These are phyloP conservation scores for Syrphus vitripennis DNA, from an alignment of 2,888 invertebrate genomes.

Conservation along the genomic window DNA sequence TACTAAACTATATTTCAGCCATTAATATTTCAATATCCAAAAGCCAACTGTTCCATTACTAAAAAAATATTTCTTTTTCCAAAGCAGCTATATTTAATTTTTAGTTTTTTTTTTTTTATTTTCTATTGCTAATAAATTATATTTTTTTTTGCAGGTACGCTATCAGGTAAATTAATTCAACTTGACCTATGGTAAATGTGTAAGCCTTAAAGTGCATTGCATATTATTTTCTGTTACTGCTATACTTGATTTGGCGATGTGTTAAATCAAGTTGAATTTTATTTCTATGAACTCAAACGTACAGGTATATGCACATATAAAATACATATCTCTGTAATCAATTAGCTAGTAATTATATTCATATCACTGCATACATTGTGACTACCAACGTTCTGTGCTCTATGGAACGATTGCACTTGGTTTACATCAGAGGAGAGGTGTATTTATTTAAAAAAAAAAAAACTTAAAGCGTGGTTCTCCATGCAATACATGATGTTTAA, in stretches of 20 bases:
- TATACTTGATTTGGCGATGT: not conserved
- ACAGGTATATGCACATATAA: not conserved
- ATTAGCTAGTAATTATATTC: conserved; percentile 38
- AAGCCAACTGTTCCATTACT: too few relatives aligned
- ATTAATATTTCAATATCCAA: too few relatives aligned
- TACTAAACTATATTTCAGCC: too few relatives aligned
- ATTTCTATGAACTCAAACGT: conserved; percentile 28
- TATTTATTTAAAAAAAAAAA: too few relatives aligned
- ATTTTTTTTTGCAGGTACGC: not conserved
- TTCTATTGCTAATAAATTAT: not conserved
- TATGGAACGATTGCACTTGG: conserved; percentile 21
- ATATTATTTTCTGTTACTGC: not conserved
- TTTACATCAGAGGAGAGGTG: not conserved
- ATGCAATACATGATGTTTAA: conserved; percentile 40
- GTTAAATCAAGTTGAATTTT: conserved; percentile 38
- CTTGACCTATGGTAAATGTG: not conserved
- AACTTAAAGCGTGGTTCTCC: conserved; percentile 25
- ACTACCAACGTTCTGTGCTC: not conserved
- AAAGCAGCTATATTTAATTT: too few relatives aligned
- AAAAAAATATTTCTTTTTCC: too few relatives aligned
- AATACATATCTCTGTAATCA: conserved; percentile 20
- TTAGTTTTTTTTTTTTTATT: too few relatives aligned
- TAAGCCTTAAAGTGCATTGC: not conserved
- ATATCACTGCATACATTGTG: conserved; percentile 26
- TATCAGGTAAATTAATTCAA: conserved; percentile 17